Evolutionary conservation across 1,140 invertebrate species (phyloP).

Genomic region (Drosophila varians): DNA sequence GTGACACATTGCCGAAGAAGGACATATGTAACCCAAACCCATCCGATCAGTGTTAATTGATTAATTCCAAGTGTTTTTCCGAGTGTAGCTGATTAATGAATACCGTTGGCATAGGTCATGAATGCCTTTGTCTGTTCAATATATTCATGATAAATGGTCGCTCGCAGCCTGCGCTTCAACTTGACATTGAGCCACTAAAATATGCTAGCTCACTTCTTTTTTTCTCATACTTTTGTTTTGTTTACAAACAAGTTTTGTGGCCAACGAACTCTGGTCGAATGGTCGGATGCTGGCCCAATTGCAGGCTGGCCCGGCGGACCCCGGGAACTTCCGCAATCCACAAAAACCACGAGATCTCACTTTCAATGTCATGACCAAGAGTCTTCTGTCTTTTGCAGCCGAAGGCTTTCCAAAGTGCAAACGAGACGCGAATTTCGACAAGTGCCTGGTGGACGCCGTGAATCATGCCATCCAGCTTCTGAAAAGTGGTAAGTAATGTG

Average conservation of each 20-base stretch:
- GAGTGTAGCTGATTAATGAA: conserved; percentile 30
- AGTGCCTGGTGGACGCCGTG: conserved; percentile 80
- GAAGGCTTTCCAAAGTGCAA: conserved; percentile 76
- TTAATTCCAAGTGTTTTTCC: conserved; percentile 27
- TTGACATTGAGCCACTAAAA: conserved; percentile 76
- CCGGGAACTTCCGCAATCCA: conserved; percentile 52
- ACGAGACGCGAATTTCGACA: conserved; percentile 79
- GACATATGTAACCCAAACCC: conserved; percentile 35
- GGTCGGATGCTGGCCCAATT: conserved; percentile 59
- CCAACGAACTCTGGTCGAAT: conserved; percentile 66
- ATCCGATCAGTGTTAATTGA: conserved; percentile 31
- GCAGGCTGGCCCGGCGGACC: conserved; percentile 31
- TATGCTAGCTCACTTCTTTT: conserved; percentile 60
- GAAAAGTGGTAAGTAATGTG: conserved; percentile 59
- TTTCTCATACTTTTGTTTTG: conserved; percentile 47
- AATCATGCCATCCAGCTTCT: conserved; percentile 73
- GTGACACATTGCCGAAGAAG: conserved; percentile 26
- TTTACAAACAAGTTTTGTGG: conserved; percentile 65
- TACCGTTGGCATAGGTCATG: conserved; percentile 75
- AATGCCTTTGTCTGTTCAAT: conserved; percentile 47
- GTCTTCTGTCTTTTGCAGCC: conserved; percentile 46
- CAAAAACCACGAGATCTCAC: conserved; percentile 12
- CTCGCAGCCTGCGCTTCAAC: conserved; percentile 55
- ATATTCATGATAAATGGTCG: conserved; percentile 43
- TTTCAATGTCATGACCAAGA: conserved; percentile 67